Conservation (phyloP, 1,140 invertebrate genomes). For the Habropoda laboriosa region DNA sequence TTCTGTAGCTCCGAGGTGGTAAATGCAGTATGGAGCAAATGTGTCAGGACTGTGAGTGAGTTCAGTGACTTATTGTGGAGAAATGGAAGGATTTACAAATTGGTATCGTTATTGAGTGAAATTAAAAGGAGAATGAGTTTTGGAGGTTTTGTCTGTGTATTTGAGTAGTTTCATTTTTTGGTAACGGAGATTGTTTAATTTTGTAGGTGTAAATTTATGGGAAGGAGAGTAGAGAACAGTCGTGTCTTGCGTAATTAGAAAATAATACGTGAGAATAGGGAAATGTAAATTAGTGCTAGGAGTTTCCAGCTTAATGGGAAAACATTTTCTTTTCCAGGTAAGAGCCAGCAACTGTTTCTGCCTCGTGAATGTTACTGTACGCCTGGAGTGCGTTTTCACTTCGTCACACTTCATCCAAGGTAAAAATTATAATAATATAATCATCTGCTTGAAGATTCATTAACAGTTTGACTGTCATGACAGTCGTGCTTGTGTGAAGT, state of each 20-base stretch:
- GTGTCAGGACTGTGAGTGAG: too few relatives aligned
- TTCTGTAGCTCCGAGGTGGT: too few relatives aligned
- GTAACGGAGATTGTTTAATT: too few relatives aligned
- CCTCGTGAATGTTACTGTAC: background rate
- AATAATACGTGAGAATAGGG: constrained; percentile 23
- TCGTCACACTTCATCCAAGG: background rate
- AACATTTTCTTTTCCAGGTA: constrained; percentile 62
- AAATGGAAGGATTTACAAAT: too few relatives aligned
- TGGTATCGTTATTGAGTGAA: too few relatives aligned
- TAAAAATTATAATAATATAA: background rate
- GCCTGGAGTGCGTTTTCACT: background rate
- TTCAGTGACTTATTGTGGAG: too few relatives aligned
- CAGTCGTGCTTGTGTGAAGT: too few relatives aligned
- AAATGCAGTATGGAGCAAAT: too few relatives aligned
- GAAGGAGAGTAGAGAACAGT: constrained; percentile 27
- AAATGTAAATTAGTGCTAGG: constrained; percentile 50
- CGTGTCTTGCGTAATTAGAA: constrained; percentile 23
- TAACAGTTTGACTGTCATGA: too few relatives aligned
- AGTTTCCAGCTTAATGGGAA: constrained; percentile 48
- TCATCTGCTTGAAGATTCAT: too few relatives aligned
- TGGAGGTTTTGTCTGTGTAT: background rate
- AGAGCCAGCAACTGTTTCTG: background rate
- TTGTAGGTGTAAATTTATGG: too few relatives aligned
- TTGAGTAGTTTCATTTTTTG: background rate
- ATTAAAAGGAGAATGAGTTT: too few relatives aligned